These are phyloP conservation scores for Cyprinus carpio DNA, from an alignment of 2,113 vertebrate species.

Conservation along the genomic window DNA sequence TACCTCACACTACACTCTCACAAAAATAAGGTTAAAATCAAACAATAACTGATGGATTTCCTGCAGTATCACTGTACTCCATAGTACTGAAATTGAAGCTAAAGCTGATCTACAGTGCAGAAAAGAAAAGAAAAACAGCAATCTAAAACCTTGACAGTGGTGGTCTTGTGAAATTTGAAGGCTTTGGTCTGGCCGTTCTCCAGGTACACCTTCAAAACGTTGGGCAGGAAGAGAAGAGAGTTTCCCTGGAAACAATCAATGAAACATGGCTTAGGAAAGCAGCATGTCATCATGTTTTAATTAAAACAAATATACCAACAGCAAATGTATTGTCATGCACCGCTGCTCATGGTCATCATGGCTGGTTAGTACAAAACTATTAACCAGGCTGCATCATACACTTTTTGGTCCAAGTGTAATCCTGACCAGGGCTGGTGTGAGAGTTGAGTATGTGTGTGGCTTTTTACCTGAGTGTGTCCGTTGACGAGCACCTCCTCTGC, in stretches of 20 bases:
- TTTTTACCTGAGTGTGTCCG: constrained; percentile 87
- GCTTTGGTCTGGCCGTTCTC: constrained; percentile 99
- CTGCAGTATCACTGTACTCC: not conserved
- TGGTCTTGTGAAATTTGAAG: constrained; percentile 91
- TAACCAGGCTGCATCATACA: too few relatives aligned
- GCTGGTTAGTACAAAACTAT: too few relatives aligned
- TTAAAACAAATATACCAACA: too few relatives aligned
- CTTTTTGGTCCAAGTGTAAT: too few relatives aligned
- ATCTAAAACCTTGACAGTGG: constrained; percentile 88
- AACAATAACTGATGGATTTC: not conserved
- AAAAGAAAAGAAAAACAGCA: not conserved
- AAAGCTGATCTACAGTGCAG: not conserved
- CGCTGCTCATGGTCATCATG: too few relatives aligned
- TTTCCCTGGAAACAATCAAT: constrained; percentile 82
- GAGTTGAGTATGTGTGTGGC: constrained; percentile 9
- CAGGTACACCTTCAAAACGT: constrained; percentile 94
- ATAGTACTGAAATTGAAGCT: not conserved
- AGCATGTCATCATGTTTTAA: not conserved
- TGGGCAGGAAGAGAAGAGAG: constrained; percentile 95
- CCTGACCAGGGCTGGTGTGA: too few relatives aligned
- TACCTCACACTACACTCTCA: not conserved
- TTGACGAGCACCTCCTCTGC: constrained; percentile 96
- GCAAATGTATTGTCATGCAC: too few relatives aligned
- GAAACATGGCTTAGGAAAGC: not conserved
- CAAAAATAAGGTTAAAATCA: not conserved